A percentile compares a stretch with the other conserved stretches of the same genome.
Evolutionary conservation across 2,888 invertebrate genomes (phyloP).

Genomic region (Pyrgus malvae): DNA sequence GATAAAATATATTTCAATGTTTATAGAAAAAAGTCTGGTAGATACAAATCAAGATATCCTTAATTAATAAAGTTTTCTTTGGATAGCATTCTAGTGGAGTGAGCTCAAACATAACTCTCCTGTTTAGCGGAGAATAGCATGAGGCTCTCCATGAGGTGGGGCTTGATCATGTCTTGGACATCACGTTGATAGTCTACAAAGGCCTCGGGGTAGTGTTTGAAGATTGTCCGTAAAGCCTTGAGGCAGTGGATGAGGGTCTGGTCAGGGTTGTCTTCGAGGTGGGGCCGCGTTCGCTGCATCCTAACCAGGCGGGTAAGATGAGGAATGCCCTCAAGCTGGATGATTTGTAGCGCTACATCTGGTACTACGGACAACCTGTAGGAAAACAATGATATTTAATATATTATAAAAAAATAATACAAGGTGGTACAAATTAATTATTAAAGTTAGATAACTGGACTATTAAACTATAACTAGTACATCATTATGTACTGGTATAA

Average conservation of each 20-base stretch:
- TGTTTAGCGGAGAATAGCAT: constrained; percentile 89
- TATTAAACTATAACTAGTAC: no score
- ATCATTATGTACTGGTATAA: no score
- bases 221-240: constrained; percentile 68
- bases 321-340: constrained; percentile 85
- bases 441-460: neutral
- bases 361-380: constrained; percentile 85
- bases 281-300: constrained; percentile 64
- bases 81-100: neutral
- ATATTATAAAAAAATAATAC: neutral
- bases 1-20: no score
- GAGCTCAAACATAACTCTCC: constrained; percentile 87
- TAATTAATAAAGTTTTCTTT: constrained; percentile 11
- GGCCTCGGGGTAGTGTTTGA: constrained; percentile 71
- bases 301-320: constrained; percentile 86
- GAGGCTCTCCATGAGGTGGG: constrained; percentile 89
- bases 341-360: constrained; percentile 86
- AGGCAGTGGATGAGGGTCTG: constrained; percentile 73
- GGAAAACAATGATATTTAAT: neutral
- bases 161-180: constrained; percentile 87
- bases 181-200: constrained; percentile 76
- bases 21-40: no score
- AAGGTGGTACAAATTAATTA: no score
- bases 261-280: constrained; percentile 62
- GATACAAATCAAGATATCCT: no score